Evolutionary conservation across 1,140 invertebrate species (phyloP).

Genomic region (Reticulitermes speratus): DNA sequence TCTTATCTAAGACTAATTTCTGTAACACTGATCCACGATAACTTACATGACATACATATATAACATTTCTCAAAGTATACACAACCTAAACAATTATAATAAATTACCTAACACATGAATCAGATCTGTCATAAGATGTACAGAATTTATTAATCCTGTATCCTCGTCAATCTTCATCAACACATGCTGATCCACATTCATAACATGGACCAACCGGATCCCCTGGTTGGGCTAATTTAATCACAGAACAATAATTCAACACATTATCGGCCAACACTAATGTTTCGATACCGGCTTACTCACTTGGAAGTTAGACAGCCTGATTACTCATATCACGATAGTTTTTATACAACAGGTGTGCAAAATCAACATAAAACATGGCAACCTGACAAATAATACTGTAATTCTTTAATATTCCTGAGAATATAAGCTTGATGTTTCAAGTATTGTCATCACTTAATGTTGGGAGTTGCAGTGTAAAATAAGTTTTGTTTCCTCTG

Average conservation of each 20-base stretch:
- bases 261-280: not conserved
- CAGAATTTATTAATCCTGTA: not conserved
- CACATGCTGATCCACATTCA: not conserved
- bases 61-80: not conserved
- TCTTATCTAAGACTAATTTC: not conserved
- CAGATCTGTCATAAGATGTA: not conserved
- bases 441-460: not conserved
- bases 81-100: constrained; percentile 6
- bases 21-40: constrained; percentile 4
- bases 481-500: not conserved
- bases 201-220: not conserved
- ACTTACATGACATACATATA: not conserved
- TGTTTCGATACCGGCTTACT: not conserved
- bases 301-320: not conserved
- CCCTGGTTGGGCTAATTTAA: not conserved
- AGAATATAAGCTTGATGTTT: constrained; percentile 4
- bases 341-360: not conserved
- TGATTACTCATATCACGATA: not conserved
- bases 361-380: not conserved
- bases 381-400: constrained; percentile 10
- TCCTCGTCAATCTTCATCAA: not conserved
- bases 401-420: not conserved
- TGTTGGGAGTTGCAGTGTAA: not conserved
- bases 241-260: not conserved
- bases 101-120: constrained; percentile 13